Percentiles rank a stretch among this genome's conserved stretches.
These are phyloP conservation scores for Malacosoma neustria DNA, from an alignment of 2,888 invertebrate genomes.

Conservation along the genomic window DNA sequence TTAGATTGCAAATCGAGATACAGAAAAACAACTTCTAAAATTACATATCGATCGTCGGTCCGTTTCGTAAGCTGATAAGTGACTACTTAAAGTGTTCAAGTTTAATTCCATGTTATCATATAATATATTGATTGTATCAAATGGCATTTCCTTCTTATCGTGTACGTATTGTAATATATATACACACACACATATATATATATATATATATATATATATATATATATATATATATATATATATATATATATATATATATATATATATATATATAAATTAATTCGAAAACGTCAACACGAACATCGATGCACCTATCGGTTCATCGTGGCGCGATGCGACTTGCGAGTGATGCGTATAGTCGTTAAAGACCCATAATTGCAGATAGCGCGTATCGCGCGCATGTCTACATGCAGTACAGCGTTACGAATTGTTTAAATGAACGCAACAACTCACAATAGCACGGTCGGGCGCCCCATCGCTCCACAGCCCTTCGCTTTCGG, in stretches of 20 bases:
- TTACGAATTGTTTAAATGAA: slow-evolving; percentile 64
- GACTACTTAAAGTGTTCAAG: neutral
- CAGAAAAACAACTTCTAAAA: slow-evolving; percentile 10
- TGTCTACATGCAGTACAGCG: slow-evolving; percentile 45
- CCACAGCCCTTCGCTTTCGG: slow-evolving; percentile 43
- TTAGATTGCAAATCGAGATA: slow-evolving; percentile 1
- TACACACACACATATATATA: too few species aligned
- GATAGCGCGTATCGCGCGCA: slow-evolving; percentile 47
- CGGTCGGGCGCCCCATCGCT: slow-evolving; percentile 30
- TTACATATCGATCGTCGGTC: slow-evolving; percentile 4
- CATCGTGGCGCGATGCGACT: slow-evolving; percentile 31
- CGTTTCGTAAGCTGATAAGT: neutral
- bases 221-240: too few species aligned
- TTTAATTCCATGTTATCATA: neutral
- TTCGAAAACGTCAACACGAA: neutral
- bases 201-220: too few species aligned
- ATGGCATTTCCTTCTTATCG: neutral
- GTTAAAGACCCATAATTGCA: slow-evolving; percentile 46
- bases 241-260: too few species aligned
- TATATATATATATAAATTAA: neutral
- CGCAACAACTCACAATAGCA: slow-evolving; percentile 55
- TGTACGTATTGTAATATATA: neutral
- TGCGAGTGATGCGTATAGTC: slow-evolving; percentile 32
- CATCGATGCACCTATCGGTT: slow-evolving; percentile 23
- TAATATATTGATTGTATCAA: neutral